These are phyloP conservation scores for Toxotes jaculatrix DNA, from an alignment of 2,113 vertebrate genomes.

Conservation along the genomic window DNA sequence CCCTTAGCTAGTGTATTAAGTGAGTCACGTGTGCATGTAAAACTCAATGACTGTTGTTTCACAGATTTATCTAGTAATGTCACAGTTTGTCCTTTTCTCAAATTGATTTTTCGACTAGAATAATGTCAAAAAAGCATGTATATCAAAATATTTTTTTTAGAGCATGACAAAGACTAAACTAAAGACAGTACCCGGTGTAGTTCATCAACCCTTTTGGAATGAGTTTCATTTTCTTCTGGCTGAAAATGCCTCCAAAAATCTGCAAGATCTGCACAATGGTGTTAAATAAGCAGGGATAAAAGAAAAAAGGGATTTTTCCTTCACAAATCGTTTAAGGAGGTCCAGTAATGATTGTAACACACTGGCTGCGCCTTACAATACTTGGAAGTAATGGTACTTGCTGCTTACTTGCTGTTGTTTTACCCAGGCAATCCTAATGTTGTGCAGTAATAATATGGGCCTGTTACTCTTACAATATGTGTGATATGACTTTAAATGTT, in stretches of 20 bases:
- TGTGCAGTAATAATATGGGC: background rate
- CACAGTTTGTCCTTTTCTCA: background rate
- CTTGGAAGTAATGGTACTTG: background rate
- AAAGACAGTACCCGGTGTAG: background rate
- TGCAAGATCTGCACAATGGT: background rate
- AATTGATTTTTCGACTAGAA: background rate
- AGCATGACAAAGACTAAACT: background rate
- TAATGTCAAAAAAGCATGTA: background rate
- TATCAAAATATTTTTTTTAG: background rate
- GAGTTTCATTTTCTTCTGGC: background rate
- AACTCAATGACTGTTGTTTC: background rate
- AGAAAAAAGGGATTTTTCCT: no score
- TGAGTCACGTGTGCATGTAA: background rate
- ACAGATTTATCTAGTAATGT: background rate
- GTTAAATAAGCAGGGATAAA: background rate
- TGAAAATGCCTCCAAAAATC: background rate
- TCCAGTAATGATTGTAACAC: background rate
- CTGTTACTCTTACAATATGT: background rate
- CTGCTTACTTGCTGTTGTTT: background rate
- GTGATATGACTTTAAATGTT: background rate
- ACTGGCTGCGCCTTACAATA: background rate
- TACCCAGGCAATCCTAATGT: background rate
- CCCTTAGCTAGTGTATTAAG: background rate
- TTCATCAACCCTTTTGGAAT: background rate
- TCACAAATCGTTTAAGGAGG: no score